These are phyloP conservation scores for Tragopan temminckii DNA, from an alignment of 2,797 vertebrate genomes.

Conservation along the genomic window DNA sequence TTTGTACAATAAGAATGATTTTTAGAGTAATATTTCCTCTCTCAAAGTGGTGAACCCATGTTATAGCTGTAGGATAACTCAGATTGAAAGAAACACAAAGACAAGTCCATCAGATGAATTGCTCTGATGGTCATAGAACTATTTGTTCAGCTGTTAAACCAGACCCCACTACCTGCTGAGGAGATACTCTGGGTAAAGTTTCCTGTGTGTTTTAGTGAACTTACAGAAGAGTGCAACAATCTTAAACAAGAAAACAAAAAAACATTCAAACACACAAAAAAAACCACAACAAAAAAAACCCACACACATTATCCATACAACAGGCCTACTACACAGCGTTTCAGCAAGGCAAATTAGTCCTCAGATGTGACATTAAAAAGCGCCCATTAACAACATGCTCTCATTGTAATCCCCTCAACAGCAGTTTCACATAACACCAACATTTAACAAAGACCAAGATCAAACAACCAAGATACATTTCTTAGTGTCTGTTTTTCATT, in stretches of 20 bases:
- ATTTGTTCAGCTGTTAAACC: not conserved
- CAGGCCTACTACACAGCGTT: not conserved
- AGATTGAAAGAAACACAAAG: not conserved
- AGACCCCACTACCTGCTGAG: not conserved
- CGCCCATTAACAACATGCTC: not conserved
- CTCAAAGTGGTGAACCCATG: not conserved
- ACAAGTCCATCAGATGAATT: not conserved
- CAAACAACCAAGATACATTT: not conserved
- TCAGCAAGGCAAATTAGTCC: not conserved
- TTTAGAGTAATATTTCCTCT: not conserved
- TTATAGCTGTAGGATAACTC: not conserved
- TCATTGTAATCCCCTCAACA: rapidly evolving
- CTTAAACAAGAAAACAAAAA: not conserved
- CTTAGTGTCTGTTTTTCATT: not conserved
- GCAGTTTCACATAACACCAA: not conserved
- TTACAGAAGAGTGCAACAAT: not conserved
- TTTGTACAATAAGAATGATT: not conserved
- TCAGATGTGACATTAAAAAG: not conserved
- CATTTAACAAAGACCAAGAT: not conserved
- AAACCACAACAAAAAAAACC: not conserved
- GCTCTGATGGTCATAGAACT: not conserved
- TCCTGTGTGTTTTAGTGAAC: not conserved
- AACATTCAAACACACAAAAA: not conserved
- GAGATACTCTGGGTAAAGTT: not conserved
- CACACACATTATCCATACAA: rapidly evolving